Evolutionary conservation across 2,113 vertebrate genomes (phyloP).

Genomic region (Crotalus horridus): DNA sequence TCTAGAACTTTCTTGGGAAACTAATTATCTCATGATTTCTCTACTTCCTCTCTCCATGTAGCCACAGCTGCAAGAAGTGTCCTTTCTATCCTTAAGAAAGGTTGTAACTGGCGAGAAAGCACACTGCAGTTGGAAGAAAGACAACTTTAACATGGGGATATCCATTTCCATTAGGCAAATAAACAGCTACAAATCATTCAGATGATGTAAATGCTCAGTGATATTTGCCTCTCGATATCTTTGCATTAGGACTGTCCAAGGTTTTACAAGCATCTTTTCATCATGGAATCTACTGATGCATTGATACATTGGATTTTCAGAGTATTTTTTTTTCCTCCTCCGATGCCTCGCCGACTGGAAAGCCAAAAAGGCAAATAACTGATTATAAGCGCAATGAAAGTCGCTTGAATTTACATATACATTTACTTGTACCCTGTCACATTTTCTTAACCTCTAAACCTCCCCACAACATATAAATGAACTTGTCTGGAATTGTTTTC

Average conservation of each 20-base stretch:
- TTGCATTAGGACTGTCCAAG: slow-evolving; percentile 68
- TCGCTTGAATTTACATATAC: slow-evolving; percentile 91
- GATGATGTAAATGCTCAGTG: slow-evolving; percentile 85
- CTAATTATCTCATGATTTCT: background rate
- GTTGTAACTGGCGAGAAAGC: slow-evolving; percentile 51
- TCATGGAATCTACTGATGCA: slow-evolving; percentile 62
- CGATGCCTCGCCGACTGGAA: slow-evolving; percentile 76
- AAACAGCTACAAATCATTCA: slow-evolving; percentile 84
- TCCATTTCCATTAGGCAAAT: slow-evolving; percentile 90
- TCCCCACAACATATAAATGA: slow-evolving; percentile 85
- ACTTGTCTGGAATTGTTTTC: slow-evolving; percentile 89
- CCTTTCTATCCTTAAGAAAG: slow-evolving; percentile 38
- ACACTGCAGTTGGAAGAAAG: slow-evolving; percentile 66
- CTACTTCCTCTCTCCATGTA: background rate
- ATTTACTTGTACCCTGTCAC: slow-evolving; percentile 95
- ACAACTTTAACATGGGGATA: slow-evolving; percentile 74
- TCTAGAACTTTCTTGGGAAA: slow-evolving; percentile 19
- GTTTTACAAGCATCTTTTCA: slow-evolving; percentile 80
- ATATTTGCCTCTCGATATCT: slow-evolving; percentile 68
- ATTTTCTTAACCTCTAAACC: slow-evolving; percentile 94
- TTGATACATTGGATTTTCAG: slow-evolving; percentile 76
- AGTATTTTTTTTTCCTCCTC: slow-evolving; percentile 53
- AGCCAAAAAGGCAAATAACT: slow-evolving; percentile 78
- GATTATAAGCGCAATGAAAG: slow-evolving; percentile 94
- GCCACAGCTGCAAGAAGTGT: slow-evolving; percentile 8